These are phyloP conservation scores for Platichthys stellatus DNA, from an alignment of 2,113 vertebrate species.

Conservation along the genomic window DNA sequence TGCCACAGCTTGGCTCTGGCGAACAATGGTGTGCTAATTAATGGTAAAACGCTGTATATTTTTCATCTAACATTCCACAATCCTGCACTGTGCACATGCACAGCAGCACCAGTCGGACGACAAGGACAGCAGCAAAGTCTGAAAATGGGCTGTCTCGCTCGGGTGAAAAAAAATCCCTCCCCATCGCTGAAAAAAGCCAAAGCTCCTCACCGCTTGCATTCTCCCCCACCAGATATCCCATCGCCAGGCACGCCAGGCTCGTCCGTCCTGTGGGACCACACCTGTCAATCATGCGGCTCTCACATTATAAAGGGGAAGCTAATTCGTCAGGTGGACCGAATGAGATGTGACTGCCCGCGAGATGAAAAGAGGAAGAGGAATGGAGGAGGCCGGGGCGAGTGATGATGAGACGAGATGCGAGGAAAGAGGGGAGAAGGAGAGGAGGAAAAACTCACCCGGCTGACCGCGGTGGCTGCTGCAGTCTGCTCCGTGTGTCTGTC, in stretches of 20 bases:
- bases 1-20: slow-evolving; percentile 7
- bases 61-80: slow-evolving; percentile 24
- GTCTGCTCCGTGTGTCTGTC: slow-evolving; percentile 55
- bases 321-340: slow-evolving; percentile 52
- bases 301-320: slow-evolving; percentile 50
- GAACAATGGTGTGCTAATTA: slow-evolving; percentile 15
- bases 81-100: slow-evolving; percentile 16
- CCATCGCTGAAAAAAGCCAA: slow-evolving; percentile 14
- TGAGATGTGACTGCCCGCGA: slow-evolving; percentile 40
- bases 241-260: slow-evolving; percentile 39
- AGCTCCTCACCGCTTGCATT: slow-evolving; percentile 36
- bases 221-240: slow-evolving; percentile 22
- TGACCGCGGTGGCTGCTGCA: slow-evolving; percentile 64
- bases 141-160: slow-evolving; percentile 17
- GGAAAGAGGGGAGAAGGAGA: slow-evolving; percentile 38
- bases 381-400: slow-evolving; percentile 29
- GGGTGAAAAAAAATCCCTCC: background rate
- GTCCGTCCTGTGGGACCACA: slow-evolving; percentile 44
- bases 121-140: slow-evolving; percentile 42
- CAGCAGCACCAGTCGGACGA: slow-evolving; percentile 30
- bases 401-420: slow-evolving; percentile 33
- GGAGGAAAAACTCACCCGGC: slow-evolving; percentile 71
- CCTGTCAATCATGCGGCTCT: slow-evolving; percentile 63
- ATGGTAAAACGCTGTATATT: slow-evolving; percentile 8
- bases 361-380: slow-evolving; percentile 36